Conservation (phyloP, 2,113 vertebrate species). For the Crotalus viridis region DNA sequence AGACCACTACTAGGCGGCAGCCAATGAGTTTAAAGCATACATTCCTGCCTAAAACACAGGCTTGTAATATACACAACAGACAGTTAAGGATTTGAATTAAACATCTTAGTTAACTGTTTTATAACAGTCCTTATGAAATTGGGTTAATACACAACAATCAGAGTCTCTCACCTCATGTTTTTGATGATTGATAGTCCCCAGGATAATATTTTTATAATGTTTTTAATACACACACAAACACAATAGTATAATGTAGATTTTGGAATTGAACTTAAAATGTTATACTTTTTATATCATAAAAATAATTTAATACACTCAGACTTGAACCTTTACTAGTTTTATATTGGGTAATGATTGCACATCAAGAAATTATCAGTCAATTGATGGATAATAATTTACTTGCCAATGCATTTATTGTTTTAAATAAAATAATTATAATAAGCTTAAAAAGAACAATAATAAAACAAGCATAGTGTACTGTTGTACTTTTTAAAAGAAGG, state of each 20-base stretch:
- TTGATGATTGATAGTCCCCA: slow-evolving; percentile 12
- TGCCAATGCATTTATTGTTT: not conserved
- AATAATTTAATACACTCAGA: not conserved
- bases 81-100: too few relatives aligned
- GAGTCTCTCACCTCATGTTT: not conserved
- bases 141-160: not conserved
- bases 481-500: not conserved
- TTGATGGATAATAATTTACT: not conserved
- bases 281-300: not conserved
- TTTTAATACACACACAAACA: not conserved
- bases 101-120: too few relatives aligned
- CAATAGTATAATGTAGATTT: not conserved
- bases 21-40: too few relatives aligned
- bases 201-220: not conserved
- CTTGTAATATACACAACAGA: too few relatives aligned
- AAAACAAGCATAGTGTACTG: not conserved
- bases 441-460: not conserved
- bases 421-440: not conserved
- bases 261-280: not conserved
- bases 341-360: not conserved
- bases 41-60: too few relatives aligned
- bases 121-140: too few relatives aligned
- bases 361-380: not conserved
- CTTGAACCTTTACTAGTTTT: not conserved
- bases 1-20: too few relatives aligned